Evolutionary conservation across 1,140 invertebrate genomes (phyloP), one percentile per base, ranked within the genome.

Genomic region (Branchinecta lindahli): DNA sequence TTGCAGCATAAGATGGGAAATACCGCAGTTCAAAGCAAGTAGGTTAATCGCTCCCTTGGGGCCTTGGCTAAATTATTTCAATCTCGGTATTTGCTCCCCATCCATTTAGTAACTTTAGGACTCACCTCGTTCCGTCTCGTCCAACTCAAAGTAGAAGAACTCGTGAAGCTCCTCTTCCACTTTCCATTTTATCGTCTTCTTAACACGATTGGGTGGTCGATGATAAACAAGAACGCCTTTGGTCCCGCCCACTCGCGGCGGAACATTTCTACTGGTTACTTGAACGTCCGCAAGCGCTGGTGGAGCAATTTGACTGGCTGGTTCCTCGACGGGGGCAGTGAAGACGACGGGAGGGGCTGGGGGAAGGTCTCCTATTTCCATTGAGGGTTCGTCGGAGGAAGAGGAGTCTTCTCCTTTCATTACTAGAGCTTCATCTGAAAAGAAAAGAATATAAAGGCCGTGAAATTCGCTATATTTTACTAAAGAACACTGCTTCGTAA

Each of bases 131-230:
- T 96, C 93, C 6, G 87, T 94, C 80, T 95, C 92, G 80, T 96
- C 93, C 65, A 95, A 78, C 78, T 95, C 92, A 78, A 97, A 97
- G 76, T 88, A 94, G 74, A 87, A 85, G 65, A 92, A 82, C 72
- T 90, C 85, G 75, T 89, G 87, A 18, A 96, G 80, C 68, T 93
- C 86, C 8, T 84, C 80, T 72, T 90, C 90, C 9, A 84, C 83
- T 75, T 87, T 88, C 92, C 92, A 97, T 70, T 78, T 76, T 4
- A 97, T 86, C 73, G 82, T 84, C 78, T 94, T 92, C 75, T 93
- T 93, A 44, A 77, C 80, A 75, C 87, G 86, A 10, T 46, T 66
- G 18, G 21, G 52, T 44, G 46, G 18, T 8, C 69, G 44, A 71
- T 87, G 84, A 72, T 85, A 81, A 66, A 86, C 80, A 8, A 89